A percentile compares a stretch with the other conserved stretches of the same genome.
Evolutionary conservation across 2,797 vertebrate genomes (phyloP).

Genomic region (Myotis pilosus): DNA sequence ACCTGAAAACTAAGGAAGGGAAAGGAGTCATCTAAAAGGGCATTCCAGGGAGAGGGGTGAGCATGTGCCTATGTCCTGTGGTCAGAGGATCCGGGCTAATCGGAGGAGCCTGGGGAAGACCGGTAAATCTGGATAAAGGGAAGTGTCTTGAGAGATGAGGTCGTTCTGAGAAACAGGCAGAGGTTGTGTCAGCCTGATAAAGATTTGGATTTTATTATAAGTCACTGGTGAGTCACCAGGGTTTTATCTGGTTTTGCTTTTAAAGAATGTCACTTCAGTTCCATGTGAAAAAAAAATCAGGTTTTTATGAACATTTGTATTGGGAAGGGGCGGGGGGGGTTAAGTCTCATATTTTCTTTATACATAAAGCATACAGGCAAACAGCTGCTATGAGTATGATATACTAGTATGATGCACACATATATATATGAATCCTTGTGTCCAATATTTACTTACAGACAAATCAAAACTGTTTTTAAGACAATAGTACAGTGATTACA

Average conservation of each 20-base stretch:
- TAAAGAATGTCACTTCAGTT: background rate
- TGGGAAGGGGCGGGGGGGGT: background rate
- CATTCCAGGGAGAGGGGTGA: background rate
- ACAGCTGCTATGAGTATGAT: background rate
- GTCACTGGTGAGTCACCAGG: background rate
- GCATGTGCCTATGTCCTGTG: fast-evolving
- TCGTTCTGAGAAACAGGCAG: background rate
- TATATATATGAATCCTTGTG: background rate
- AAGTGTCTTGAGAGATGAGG: fast-evolving
- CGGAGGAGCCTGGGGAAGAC: background rate
- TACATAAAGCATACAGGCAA: background rate
- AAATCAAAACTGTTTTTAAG: background rate
- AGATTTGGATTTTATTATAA: background rate
- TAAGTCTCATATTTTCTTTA: background rate
- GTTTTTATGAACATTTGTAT: background rate
- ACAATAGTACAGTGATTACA: background rate
- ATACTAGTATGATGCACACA: background rate
- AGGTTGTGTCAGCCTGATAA: background rate
- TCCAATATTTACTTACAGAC: background rate
- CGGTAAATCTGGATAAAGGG: background rate
- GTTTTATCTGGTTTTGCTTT: background rate
- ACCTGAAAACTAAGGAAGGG: background rate
- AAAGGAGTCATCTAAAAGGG: too few relatives aligned
- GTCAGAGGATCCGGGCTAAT: background rate
- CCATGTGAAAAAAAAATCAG: background rate